Base-by-base conservation (phyloP, 2,888 invertebrate genomes). In the Chrysolina oricalcia region DNA sequence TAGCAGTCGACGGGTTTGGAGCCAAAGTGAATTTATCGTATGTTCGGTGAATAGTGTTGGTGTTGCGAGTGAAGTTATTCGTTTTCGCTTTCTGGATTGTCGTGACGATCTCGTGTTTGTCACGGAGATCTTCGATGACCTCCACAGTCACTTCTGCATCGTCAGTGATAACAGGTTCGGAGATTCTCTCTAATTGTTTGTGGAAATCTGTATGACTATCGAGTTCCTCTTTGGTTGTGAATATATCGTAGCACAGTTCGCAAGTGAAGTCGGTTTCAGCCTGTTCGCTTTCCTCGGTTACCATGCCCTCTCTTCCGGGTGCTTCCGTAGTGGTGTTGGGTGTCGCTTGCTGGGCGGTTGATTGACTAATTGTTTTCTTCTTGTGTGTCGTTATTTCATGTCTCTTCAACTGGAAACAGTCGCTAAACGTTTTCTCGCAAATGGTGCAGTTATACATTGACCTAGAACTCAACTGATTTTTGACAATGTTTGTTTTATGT, bases 241-340 rank as follows among this genome's bases (percentile, higher is more conserved):
- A 86, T 48, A 81, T 79, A 56, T 85, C 84, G 27, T 84, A 85
- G 71, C 86, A 86, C 6, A 82, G 73, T n/a, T 83, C 81, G 50
- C 84, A 84, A 21, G 79, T 79, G 89, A 89, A 67, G 87, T 69
- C 23, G 11, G n/a, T 67, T 63, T 76, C 78, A n/a, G 15, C 43
- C 10, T 50, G 59, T 35, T 59, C 59, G n/a, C 8, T 35, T 6
- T 11, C 27, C 27, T 59, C 27, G 6, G 27, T 35, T 11, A 21
- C 11, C 21, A 19, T 21, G 9, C 13, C 21, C 21, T 41, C 27
- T 1, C 13, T 21, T 8, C 56, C 46, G 1, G 64, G 13, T 62
- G 75, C 2, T 66, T 66, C 35, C 10, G 21, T 27, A 19, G 35
- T 46, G 2, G 27, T 13, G 40, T 48, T 59, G 23, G 27, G 8